Evolutionary conservation across 2,888 invertebrate genomes (phyloP).

Genomic region (Caprella mutica): DNA sequence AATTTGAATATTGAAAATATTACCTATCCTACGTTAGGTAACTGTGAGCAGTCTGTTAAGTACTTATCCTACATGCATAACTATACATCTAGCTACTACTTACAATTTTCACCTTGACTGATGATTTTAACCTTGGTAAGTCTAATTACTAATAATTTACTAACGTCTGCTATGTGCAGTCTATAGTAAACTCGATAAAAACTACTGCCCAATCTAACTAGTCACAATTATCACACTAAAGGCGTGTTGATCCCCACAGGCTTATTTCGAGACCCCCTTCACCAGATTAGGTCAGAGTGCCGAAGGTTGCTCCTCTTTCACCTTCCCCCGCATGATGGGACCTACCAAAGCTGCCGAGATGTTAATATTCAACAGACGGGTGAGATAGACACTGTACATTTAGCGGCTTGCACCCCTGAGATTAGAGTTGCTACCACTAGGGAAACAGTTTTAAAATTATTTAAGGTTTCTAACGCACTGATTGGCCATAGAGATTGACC

Average conservation of each 20-base stretch:
- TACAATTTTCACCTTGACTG: not conserved
- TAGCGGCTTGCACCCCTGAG: not conserved
- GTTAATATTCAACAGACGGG: constrained; percentile 57
- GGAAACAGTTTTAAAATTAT: not conserved
- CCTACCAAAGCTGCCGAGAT: constrained; percentile 55
- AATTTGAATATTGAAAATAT: not conserved
- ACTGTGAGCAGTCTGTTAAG: too few species aligned
- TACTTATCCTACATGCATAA: too few species aligned
- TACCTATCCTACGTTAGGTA: too few species aligned
- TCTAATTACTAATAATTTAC: not conserved
- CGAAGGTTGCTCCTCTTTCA: constrained; percentile 78
- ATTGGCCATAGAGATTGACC: too few species aligned
- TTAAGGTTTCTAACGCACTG: too few species aligned
- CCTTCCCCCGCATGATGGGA: constrained; percentile 75
- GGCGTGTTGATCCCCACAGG: constrained; percentile 45
- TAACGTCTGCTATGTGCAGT: not conserved
- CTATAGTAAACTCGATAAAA: too few species aligned
- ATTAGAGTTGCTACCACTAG: too few species aligned
- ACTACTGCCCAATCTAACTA: too few species aligned
- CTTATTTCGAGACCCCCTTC: constrained; percentile 82
- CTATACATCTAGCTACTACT: too few species aligned
- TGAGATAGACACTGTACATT: constrained; percentile 42
- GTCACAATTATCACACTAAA: too few species aligned
- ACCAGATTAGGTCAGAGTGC: constrained; percentile 68
- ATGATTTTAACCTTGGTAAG: not conserved